Conservation (phyloP, 1,140 invertebrate genomes). For the Hylaeus volcanicus region DNA sequence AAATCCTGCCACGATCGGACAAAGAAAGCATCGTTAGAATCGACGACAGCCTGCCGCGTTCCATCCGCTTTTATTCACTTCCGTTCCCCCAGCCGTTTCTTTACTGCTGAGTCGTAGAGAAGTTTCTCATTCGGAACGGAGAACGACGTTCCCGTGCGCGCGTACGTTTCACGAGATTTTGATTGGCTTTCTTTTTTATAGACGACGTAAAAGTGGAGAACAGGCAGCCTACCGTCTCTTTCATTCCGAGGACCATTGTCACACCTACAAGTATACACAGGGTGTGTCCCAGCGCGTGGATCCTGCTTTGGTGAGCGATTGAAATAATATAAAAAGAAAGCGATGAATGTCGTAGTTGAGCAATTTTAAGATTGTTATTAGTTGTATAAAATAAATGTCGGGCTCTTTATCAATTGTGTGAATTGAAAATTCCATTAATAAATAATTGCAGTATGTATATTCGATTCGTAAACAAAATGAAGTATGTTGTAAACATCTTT, state of each 20-base stretch:
- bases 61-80: slow-evolving; percentile 43
- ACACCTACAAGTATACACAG: neutral
- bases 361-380: no score
- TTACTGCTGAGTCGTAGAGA: neutral
- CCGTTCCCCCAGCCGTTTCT: slow-evolving; percentile 25
- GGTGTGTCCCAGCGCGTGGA: no score
- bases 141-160: neutral
- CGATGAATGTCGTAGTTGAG: no score
- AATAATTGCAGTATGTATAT: no score
- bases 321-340: no score
- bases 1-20: slow-evolving; percentile 12
- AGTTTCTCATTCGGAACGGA: neutral
- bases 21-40: slow-evolving; percentile 23
- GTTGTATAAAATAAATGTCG: no score
- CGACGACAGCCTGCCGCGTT: slow-evolving; percentile 43
- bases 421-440: no score
- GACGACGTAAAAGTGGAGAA: slow-evolving; percentile 41
- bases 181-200: slow-evolving; percentile 42
- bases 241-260: slow-evolving; percentile 30
- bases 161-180: slow-evolving; percentile 14
- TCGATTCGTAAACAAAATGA: no score
- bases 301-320: no score
- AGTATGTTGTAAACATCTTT: no score
- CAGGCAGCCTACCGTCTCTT: slow-evolving; percentile 53
- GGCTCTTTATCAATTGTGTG: no score